Evolutionary conservation across 2,113 vertebrate genomes (phyloP).

Genomic region (Antechinus stuartii): DNA sequence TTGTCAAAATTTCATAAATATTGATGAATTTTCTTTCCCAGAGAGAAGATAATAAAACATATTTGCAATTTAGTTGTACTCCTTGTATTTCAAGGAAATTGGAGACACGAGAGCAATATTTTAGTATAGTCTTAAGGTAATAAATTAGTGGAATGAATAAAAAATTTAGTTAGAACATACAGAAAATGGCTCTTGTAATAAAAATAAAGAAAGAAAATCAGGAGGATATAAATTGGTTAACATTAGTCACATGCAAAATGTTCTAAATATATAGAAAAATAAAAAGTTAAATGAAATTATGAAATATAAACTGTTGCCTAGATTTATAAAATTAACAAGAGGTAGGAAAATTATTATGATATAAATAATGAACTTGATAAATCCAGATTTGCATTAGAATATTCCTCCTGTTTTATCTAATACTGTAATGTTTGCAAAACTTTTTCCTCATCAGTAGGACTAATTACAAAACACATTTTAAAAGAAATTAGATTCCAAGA

Average conservation of each 20-base stretch:
- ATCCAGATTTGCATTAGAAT: background rate
- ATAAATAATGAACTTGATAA: background rate
- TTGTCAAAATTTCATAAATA: slow-evolving; percentile 53
- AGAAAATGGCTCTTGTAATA: slow-evolving; percentile 15
- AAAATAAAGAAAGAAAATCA: background rate
- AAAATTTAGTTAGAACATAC: slow-evolving; percentile 19
- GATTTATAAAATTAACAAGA: slow-evolving; percentile 14
- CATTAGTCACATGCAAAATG: slow-evolving; percentile 18
- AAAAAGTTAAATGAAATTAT: background rate
- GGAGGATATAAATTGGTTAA: background rate
- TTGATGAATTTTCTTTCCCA: slow-evolving; percentile 34
- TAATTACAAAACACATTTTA: background rate
- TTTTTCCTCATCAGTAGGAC: background rate
- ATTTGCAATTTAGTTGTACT: slow-evolving; percentile 37
- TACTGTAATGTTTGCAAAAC: background rate
- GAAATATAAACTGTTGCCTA: slow-evolving; percentile 1
- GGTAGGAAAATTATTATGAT: background rate
- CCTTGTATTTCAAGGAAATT: slow-evolving; percentile 46
- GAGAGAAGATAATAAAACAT: slow-evolving; percentile 45
- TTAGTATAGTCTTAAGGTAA: slow-evolving; percentile 16
- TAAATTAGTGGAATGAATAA: slow-evolving; percentile 11
- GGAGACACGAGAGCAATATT: slow-evolving; percentile 28
- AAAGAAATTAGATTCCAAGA: background rate
- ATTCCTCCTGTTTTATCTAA: background rate
- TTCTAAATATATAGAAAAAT: slow-evolving; percentile 21